Base-by-base conservation (phyloP, 2,113 vertebrate species). In the Otocyon megalotis region DNA sequence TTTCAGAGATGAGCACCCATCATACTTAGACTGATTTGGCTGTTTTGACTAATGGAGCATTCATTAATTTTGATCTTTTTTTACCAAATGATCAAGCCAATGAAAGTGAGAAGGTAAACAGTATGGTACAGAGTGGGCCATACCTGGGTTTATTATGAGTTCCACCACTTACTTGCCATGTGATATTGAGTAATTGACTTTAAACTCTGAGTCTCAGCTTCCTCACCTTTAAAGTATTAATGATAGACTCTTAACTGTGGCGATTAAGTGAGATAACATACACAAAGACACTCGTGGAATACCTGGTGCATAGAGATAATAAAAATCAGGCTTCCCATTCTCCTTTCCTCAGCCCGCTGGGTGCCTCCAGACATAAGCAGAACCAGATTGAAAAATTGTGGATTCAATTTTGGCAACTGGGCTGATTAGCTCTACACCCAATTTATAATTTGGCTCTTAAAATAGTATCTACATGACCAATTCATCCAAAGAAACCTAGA, bases 11-110 rank as follows among this genome's bases (percentile, higher is more conserved):
- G 3, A 91, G 43, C 9, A 0, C 19, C 7, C 3, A 32, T 63
- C 30, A 22, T 71, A 26, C 20, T 58, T 12, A 77, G 19, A 58
- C 16, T 22, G 28, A 65, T 53, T 53, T 67, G 30, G 58, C 28
- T 63, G 16, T 79, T 96, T 83, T 79, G 7, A 80, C 24, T 53
- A n/a, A 62, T 1, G 82, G 26, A 53, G 4, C 14, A 82, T 56
- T 88, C 48, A n/a, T 82, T 92, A 63, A 79, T 35, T 93, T 92
- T 83, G 3, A 74, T 14, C 16, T 56, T 72, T 92, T 92, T 87
- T 30, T 20, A 71, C 4, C 56, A 80, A 95, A 30, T 58, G 8
- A 76, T 82, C 11, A 67, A 95, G 28, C 81, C 8, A 87, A 11
- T 92, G 22, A 72, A 86, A 86, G 76, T 65, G 19, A 82, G 56